Conservation (phyloP, 2,888 invertebrate species). For the Noctua comes region DNA sequence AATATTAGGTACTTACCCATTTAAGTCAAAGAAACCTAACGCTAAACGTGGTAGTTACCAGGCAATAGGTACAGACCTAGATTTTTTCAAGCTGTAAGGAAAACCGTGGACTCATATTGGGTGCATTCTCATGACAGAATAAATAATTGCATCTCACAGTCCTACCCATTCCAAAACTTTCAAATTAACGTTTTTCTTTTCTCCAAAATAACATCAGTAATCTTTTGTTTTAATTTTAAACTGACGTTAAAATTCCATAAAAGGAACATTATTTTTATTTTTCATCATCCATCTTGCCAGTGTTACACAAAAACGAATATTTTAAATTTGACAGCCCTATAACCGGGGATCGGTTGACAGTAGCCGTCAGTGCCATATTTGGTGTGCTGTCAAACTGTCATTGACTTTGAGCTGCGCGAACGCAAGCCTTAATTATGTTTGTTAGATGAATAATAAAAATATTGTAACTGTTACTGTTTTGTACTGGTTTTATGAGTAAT, state of each 20-base stretch:
- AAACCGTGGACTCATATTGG: neutral
- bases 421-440: constrained; percentile 64
- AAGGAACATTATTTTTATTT: constrained; percentile 49
- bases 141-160: too few relatives aligned
- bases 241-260: constrained; percentile 46
- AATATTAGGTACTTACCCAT: too few relatives aligned
- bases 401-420: constrained; percentile 69
- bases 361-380: constrained; percentile 79
- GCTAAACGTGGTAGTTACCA: neutral
- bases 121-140: neutral
- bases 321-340: constrained; percentile 64
- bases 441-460: constrained; percentile 65
- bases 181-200: neutral
- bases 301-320: constrained; percentile 37
- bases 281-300: constrained; percentile 56
- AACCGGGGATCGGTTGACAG: constrained; percentile 68
- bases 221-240: constrained; percentile 23
- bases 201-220: constrained; percentile 24
- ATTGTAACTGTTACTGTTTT: constrained; percentile 59
- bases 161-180: neutral
- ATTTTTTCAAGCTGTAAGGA: neutral
- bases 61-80: neutral
- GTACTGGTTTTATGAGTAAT: constrained; percentile 38
- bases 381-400: constrained; percentile 84
- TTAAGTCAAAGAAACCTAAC: neutral